A percentile compares a stretch with the other conserved stretches of the same genome.
These are phyloP conservation scores for Myotis daubentonii DNA, from an alignment of 2,797 vertebrate genomes.

Conservation along the genomic window DNA sequence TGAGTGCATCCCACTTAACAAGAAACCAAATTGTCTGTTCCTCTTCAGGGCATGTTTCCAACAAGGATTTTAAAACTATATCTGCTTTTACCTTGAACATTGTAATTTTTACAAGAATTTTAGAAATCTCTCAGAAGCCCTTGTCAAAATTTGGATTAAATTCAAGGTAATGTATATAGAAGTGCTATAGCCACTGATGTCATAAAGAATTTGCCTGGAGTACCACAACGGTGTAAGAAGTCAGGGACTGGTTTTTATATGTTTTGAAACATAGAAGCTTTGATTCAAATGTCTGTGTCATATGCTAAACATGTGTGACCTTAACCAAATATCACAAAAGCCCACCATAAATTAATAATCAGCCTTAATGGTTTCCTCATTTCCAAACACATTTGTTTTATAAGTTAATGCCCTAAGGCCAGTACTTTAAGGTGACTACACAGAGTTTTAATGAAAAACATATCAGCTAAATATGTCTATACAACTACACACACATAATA, in stretches of 20 bases:
- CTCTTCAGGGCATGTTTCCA: neutral
- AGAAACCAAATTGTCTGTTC: neutral
- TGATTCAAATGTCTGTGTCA: constrained; percentile 72
- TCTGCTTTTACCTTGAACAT: neutral
- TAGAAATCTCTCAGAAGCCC: constrained; percentile 38
- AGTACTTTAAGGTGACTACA: constrained; percentile 73
- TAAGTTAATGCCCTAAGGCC: constrained; percentile 62
- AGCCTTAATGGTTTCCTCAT: constrained; percentile 76
- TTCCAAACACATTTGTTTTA: constrained; percentile 74
- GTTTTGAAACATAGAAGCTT: constrained; percentile 67
- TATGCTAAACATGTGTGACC: constrained; percentile 78
- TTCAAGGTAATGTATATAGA: neutral
- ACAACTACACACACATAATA: neutral
- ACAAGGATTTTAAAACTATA: neutral
- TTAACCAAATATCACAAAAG: constrained; percentile 69
- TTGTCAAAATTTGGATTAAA: constrained; percentile 51
- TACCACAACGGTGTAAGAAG: neutral
- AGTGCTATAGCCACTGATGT: neutral
- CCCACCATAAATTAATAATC: constrained; percentile 71
- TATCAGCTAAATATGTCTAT: constrained; percentile 1
- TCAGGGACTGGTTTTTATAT: constrained; percentile 41
- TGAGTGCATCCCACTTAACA: neutral
- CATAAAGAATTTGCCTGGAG: neutral
- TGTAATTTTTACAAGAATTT: constrained; percentile 12
- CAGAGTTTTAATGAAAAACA: constrained; percentile 73